These are phyloP conservation scores for Recurvirostra avosetta DNA, from an alignment of 2,113 vertebrate genomes.

Conservation along the genomic window DNA sequence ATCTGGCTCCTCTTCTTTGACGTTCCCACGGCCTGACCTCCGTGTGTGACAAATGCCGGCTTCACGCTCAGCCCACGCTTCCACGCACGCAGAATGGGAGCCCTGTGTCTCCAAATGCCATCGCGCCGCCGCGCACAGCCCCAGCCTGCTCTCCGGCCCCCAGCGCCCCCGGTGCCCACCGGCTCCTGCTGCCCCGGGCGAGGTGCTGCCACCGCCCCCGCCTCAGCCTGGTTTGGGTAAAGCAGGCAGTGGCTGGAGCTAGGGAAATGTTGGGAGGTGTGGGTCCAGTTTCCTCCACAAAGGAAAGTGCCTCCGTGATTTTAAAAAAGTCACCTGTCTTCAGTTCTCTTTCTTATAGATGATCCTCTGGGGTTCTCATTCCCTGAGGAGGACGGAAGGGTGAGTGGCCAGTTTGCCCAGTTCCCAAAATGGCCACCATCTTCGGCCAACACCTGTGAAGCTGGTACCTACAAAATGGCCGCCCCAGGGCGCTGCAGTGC, in stretches of 20 bases:
- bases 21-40: neutral
- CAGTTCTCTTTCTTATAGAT: neutral
- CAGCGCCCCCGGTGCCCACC: fast-evolving
- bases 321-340: neutral
- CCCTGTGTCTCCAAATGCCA: neutral
- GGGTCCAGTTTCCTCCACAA: fast-evolving
- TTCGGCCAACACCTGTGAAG: neutral
- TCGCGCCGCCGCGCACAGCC: fast-evolving
- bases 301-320: neutral
- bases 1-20: neutral
- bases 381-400: neutral
- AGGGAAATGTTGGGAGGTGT: neutral
- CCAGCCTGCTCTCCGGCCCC: fast-evolving
- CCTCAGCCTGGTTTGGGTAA: neutral
- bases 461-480: neutral
- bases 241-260: neutral
- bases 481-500: neutral
- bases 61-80: fast-evolving
- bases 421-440: neutral
- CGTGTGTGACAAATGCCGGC: fast-evolving
- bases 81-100: neutral
- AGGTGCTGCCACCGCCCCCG: fast-evolving
- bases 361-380: neutral
- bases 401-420: neutral
- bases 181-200: fast-evolving